A percentile compares a stretch with the other conserved stretches of the same genome.
These are phyloP conservation scores for Sorex fumeus DNA, from an alignment of 2,113 vertebrate species.

Conservation along the genomic window DNA sequence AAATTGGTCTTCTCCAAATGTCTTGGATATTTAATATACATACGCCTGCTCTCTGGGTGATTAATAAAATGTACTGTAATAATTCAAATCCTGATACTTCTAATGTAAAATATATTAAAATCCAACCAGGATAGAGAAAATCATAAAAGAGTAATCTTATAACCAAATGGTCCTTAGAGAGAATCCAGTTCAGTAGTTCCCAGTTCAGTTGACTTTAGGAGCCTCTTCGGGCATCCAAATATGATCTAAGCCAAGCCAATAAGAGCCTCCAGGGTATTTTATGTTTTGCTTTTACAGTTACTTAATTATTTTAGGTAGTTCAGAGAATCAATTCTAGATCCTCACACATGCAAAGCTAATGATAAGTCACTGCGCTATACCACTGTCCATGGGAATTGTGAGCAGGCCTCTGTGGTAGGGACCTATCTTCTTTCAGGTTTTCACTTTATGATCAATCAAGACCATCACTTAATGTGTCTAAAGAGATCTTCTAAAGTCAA, in stretches of 20 bases:
- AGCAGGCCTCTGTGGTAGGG: too few relatives aligned
- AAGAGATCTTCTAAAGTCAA: too few relatives aligned
- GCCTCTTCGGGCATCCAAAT: neutral
- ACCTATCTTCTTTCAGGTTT: too few relatives aligned
- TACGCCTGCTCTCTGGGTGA: neutral
- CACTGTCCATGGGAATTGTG: too few relatives aligned
- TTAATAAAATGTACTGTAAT: neutral
- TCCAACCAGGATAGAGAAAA: neutral
- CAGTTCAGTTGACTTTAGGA: neutral
- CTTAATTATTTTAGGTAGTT: too few relatives aligned
- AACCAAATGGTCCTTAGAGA: neutral
- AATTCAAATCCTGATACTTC: neutral
- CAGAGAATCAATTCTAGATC: too few relatives aligned
- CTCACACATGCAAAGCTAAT: too few relatives aligned
- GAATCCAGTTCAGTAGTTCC: neutral
- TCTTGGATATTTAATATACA: neutral
- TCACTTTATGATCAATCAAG: too few relatives aligned
- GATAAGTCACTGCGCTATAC: too few relatives aligned
- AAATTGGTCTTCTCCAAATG: neutral
- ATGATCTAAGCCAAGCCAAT: neutral
- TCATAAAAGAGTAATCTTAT: neutral
- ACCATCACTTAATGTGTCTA: too few relatives aligned
- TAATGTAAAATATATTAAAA: neutral
- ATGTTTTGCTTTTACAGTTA: neutral
- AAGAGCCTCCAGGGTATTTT: neutral